Conservation (phyloP, 2,797 vertebrate genomes). For the Erethizon dorsatum region DNA sequence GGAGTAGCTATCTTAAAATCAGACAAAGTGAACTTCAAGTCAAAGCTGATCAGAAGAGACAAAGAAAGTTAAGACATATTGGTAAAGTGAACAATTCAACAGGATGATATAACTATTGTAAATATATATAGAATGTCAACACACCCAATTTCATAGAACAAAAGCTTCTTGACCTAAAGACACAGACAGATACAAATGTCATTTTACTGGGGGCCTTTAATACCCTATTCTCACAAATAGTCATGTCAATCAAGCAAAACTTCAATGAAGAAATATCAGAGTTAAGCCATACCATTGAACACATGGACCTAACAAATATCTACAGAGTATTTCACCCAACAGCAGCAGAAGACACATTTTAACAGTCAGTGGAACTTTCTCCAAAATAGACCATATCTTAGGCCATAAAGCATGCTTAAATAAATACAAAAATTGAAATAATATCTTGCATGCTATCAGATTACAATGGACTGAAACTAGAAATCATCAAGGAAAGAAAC, state of each 20-base stretch:
- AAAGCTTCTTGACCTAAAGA: background rate
- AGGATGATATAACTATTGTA: background rate
- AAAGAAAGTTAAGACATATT: background rate
- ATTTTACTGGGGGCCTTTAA: background rate
- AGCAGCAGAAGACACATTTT: background rate
- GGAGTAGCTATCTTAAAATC: background rate
- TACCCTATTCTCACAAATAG: background rate
- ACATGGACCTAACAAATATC: no score
- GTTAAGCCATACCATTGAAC: no score
- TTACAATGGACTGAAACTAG: background rate
- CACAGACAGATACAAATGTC: background rate
- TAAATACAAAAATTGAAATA: background rate
- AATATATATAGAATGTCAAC: no score
- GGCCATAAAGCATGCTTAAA: background rate
- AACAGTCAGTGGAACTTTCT: background rate
- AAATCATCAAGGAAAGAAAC: background rate
- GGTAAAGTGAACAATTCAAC: background rate
- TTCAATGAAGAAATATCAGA: background rate
- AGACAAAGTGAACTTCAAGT: background rate
- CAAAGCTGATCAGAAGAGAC: background rate
- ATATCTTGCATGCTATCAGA: background rate
- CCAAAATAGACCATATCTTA: background rate
- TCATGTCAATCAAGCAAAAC: background rate
- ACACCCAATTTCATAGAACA: no score
- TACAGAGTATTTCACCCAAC: background rate